A percentile compares a stretch with the other conserved stretches of the same genome.
These are phyloP conservation scores for Harlomillsia oculata DNA, from an alignment of 1,140 invertebrate species.

Conservation along the genomic window DNA sequence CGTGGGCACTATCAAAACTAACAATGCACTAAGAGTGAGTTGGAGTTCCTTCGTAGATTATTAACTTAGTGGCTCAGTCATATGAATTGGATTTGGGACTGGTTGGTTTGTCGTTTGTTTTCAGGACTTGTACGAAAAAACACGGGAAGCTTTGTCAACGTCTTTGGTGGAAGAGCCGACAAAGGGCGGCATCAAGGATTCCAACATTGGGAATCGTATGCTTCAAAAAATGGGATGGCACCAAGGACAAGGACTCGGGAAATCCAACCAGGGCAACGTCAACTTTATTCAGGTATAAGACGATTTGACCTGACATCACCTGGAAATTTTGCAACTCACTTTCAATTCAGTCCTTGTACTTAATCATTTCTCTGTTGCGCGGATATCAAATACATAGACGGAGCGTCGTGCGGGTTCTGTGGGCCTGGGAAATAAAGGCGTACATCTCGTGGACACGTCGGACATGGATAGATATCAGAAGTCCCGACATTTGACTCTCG, in stretches of 20 bases:
- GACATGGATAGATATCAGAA: constrained; percentile 82
- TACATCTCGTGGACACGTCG: constrained; percentile 60
- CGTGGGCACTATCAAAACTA: constrained; percentile 57
- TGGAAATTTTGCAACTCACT: constrained; percentile 49
- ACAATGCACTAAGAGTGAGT: constrained; percentile 54
- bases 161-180: constrained; percentile 54
- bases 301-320: constrained; percentile 81
- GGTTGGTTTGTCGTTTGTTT: no score
- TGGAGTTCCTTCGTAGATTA: no score
- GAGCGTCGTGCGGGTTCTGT: constrained; percentile 56
- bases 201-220: constrained; percentile 84
- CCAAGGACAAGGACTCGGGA: constrained; percentile 88
- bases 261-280: constrained; percentile 85
- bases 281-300: no score
- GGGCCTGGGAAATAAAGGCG: constrained; percentile 62
- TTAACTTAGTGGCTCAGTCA: no score
- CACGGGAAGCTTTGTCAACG: constrained; percentile 44
- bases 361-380: neutral
- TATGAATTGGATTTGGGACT: no score
- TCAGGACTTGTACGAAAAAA: constrained; percentile 53
- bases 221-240: constrained; percentile 99
- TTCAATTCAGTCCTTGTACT: neutral
- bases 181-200: constrained; percentile 64
- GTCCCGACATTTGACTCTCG: constrained; percentile 82
- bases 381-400: constrained; percentile 41